These are phyloP conservation scores for Stenodema calcarata DNA, from an alignment of 2,888 invertebrate genomes.

Conservation along the genomic window DNA sequence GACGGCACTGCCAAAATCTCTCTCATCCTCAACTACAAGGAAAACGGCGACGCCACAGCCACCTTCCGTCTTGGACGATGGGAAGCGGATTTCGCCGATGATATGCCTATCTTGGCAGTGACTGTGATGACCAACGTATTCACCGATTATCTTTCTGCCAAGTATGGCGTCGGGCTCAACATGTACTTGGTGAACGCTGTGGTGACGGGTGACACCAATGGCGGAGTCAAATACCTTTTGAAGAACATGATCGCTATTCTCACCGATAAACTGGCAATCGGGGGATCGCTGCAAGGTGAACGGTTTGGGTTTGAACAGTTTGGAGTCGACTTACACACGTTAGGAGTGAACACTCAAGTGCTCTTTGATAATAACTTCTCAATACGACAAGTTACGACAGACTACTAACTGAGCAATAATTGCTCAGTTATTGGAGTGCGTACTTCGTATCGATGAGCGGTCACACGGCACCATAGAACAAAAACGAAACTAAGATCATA, in stretches of 20 bases:
- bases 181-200: neutral
- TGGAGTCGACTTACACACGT: neutral
- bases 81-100: neutral
- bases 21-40: neutral
- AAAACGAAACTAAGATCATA: no score
- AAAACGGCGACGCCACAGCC: neutral
- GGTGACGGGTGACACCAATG: neutral
- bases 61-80: neutral
- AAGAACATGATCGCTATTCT: neutral
- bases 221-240: neutral
- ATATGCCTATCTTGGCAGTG: neutral
- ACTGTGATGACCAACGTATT: neutral
- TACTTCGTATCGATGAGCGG: no score
- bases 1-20: neutral
- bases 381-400: neutral
- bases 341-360: neutral
- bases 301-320: neutral
- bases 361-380: neutral
- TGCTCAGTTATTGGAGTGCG: no score
- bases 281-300: neutral
- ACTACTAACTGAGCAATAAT: neutral
- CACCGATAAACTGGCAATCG: neutral
- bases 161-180: conserved; percentile 25
- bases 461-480: no score
- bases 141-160: neutral